A percentile compares a stretch with the other conserved stretches of the same genome.
These are phyloP conservation scores for Plagiodera versicolora DNA, from an alignment of 2,888 invertebrate genomes.

Conservation along the genomic window DNA sequence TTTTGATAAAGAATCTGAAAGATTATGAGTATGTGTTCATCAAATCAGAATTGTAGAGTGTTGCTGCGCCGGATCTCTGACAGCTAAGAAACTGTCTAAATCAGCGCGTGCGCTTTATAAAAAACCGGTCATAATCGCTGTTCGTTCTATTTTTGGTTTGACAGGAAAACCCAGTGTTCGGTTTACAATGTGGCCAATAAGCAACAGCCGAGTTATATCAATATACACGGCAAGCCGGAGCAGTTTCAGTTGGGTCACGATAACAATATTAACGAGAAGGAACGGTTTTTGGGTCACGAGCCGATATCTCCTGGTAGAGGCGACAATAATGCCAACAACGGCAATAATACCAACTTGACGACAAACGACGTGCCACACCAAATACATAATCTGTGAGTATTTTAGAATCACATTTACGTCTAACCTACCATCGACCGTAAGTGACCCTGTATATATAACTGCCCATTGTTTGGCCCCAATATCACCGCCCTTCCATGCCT, in stretches of 20 bases:
- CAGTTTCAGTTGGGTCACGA: slow-evolving; percentile 50
- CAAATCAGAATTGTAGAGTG: too few relatives aligned
- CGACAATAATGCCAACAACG: slow-evolving; percentile 1
- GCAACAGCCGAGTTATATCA: slow-evolving; percentile 66
- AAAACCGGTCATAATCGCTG: too few relatives aligned
- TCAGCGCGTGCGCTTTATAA: too few relatives aligned
- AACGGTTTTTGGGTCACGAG: slow-evolving; percentile 50
- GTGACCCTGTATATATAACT: too few relatives aligned
- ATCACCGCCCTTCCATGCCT: too few relatives aligned
- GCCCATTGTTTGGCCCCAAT: too few relatives aligned
- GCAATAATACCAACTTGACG: neutral
- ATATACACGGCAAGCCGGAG: slow-evolving; percentile 44
- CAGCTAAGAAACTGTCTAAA: too few relatives aligned
- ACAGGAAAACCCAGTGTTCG: slow-evolving; percentile 64
- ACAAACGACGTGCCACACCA: neutral
- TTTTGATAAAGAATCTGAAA: too few relatives aligned
- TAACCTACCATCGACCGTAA: too few relatives aligned
- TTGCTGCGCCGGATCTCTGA: too few relatives aligned
- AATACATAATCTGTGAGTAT: neutral
- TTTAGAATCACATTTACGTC: neutral
- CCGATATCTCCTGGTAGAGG: slow-evolving; percentile 22
- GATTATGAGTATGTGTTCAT: too few relatives aligned
- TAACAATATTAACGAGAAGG: slow-evolving; percentile 52
- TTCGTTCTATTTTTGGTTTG: too few relatives aligned
- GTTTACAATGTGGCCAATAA: slow-evolving; percentile 71